A percentile compares a stretch with the other conserved stretches of the same genome.
Conservation (phyloP, 2,888 invertebrate genomes). For the Platypus cylindrus region DNA sequence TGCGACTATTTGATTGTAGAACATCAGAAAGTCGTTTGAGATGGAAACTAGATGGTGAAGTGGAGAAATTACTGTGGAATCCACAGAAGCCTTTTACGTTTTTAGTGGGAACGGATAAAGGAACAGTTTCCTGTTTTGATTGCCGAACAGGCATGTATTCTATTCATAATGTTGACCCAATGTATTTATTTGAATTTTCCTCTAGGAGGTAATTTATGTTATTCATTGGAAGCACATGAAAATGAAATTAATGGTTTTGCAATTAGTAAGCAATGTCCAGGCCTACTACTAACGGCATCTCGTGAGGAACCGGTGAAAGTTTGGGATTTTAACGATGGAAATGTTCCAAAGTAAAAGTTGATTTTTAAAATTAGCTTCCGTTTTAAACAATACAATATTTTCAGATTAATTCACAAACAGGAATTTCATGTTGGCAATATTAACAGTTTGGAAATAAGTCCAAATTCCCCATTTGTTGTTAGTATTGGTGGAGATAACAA, state of each 20-base stretch:
- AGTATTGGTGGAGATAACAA: conserved; percentile 79
- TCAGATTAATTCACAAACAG: conserved; percentile 35
- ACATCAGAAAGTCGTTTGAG: conserved; percentile 42
- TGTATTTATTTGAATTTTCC: conserved; percentile 3
- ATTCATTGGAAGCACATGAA: conserved; percentile 48
- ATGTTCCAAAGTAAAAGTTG: conserved; percentile 10
- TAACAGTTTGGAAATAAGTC: conserved; percentile 61
- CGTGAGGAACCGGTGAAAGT: conserved; percentile 73
- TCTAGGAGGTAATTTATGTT: conserved; percentile 27
- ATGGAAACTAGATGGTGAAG: conserved; percentile 69
- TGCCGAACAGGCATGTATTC: conserved; percentile 44
- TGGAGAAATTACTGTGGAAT: conserved; percentile 82
- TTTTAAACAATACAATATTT: neutral
- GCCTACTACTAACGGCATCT: conserved; percentile 64
- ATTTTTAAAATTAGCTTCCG: neutral
- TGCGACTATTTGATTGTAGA: conserved; percentile 73
- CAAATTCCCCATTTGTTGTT: conserved; percentile 70
- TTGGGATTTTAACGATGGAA: conserved; percentile 55
- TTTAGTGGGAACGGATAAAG: conserved; percentile 52
- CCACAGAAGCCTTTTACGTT: conserved; percentile 64
- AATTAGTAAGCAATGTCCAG: conserved; percentile 58
- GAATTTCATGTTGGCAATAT: conserved; percentile 56
- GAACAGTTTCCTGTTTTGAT: conserved; percentile 62
- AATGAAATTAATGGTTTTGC: conserved; percentile 76
- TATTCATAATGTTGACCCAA: neutral